A percentile compares a stretch with the other conserved stretches of the same genome.
Conservation (phyloP, 2,888 invertebrate genomes). For the Megaustenia siamemsis region DNA sequence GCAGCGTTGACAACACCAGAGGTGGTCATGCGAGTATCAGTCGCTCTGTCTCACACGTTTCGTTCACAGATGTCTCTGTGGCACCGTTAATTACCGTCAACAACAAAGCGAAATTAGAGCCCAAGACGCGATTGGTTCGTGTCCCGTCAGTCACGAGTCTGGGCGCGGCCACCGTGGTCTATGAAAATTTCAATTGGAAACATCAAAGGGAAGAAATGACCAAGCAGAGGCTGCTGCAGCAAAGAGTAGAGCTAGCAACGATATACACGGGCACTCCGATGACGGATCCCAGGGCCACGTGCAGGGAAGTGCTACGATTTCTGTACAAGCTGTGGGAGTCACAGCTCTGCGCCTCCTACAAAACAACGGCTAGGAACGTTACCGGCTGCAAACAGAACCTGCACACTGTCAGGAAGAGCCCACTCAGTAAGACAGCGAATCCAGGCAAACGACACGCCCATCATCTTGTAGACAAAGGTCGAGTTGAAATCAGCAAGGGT, state of each 20-base stretch:
- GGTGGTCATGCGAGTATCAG: no score
- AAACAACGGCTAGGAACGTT: slow-evolving; percentile 5
- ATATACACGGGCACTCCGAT: slow-evolving; percentile 47
- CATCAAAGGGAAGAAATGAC: background rate
- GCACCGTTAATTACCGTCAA: no score
- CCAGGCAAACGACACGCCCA: background rate
- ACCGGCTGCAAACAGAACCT: slow-evolving; percentile 21
- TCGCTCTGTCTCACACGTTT: no score
- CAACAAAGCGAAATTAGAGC: no score
- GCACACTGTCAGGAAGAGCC: slow-evolving; percentile 18
- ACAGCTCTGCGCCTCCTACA: slow-evolving; percentile 36
- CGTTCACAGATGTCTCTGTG: no score
- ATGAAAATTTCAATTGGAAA: slow-evolving; percentile 33
- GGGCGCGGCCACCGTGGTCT: background rate
- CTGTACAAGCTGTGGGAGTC: slow-evolving; percentile 48
- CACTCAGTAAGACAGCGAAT: slow-evolving; percentile 2
- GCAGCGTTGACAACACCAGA: no score
- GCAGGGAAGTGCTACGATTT: slow-evolving; percentile 41
- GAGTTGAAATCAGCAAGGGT: no score
- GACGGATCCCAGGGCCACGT: slow-evolving; percentile 39
- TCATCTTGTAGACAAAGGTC: no score
- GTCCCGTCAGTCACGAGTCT: slow-evolving; percentile 1
- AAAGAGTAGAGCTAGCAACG: slow-evolving; percentile 12
- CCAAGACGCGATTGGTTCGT: background rate
- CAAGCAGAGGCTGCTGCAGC: slow-evolving; percentile 12